phyloP scores from a whole-genome alignment of 2,888 invertebrate genomes.

The Macrophya annulata region DNA sequence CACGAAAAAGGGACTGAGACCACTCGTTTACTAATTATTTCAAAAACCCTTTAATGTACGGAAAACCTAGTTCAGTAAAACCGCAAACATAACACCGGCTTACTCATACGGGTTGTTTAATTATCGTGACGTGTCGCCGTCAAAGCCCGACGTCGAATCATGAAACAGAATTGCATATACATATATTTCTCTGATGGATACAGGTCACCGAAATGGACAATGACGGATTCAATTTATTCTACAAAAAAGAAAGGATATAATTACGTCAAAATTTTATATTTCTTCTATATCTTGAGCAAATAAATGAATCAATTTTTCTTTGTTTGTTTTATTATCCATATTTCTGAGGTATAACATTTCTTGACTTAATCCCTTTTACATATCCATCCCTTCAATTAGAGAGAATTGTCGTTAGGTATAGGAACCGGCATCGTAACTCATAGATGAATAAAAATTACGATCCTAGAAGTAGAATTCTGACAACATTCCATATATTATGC shows the following conservation, averaged over 20 bases:
- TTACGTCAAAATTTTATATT: too few species aligned
- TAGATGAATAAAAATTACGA: not conserved
- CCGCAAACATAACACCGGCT: not conserved
- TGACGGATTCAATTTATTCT: too few species aligned
- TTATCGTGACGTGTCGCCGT: not conserved
- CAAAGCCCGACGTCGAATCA: not conserved
- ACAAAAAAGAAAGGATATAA: too few species aligned
- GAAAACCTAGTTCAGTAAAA: not conserved
- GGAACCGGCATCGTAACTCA: not conserved
- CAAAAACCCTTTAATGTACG: not conserved
- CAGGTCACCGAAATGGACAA: not conserved
- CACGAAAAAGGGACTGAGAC: not conserved
- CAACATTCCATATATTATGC: accelerated
- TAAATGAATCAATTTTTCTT: too few species aligned
- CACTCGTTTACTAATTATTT: not conserved
- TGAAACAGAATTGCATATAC: not conserved
- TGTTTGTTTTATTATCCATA: too few species aligned
- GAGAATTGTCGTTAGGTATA: too few species aligned
- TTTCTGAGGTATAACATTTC: too few species aligned
- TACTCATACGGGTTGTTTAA: not conserved
- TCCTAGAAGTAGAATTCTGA: not conserved
- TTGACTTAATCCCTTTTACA: too few species aligned
- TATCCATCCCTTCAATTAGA: too few species aligned
- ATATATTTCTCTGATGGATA: not conserved
- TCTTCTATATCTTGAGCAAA: too few species aligned